These are phyloP conservation scores for Hydropsyche tenuis DNA, from an alignment of 1,140 invertebrate species.

Conservation along the genomic window DNA sequence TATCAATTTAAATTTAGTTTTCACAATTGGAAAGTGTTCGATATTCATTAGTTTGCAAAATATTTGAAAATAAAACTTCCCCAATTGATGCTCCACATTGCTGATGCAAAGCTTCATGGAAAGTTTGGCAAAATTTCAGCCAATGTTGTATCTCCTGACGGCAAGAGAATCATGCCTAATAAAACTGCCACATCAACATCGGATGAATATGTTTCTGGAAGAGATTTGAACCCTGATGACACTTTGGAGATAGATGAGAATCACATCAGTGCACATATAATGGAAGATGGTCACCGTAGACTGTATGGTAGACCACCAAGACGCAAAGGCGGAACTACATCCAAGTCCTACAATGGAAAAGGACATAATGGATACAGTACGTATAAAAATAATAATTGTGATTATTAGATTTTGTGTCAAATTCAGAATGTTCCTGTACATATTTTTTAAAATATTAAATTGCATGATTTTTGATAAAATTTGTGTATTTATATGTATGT, in stretches of 20 bases:
- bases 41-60: too few species aligned
- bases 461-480: neutral
- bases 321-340: constrained; percentile 58
- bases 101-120: constrained; percentile 26
- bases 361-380: constrained; percentile 44
- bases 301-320: constrained; percentile 54
- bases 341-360: constrained; percentile 44
- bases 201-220: constrained; percentile 37
- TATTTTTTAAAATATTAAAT: too few species aligned
- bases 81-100: too few species aligned
- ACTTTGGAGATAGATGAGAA: constrained; percentile 45
- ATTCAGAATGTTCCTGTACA: neutral
- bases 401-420: neutral
- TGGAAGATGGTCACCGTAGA: constrained; percentile 48
- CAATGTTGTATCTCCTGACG: constrained; percentile 30
- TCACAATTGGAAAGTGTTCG: neutral
- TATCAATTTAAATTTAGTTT: too few species aligned
- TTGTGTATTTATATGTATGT: too few species aligned
- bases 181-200: constrained; percentile 34
- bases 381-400: constrained; percentile 29
- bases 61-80: too few species aligned
- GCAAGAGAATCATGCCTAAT: constrained; percentile 41
- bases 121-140: constrained; percentile 44
- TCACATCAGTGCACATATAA: constrained; percentile 48
- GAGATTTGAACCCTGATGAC: constrained; percentile 43